Conservation (phyloP, 2,797 vertebrate species). For the Eurystomus glaucurus region DNA sequence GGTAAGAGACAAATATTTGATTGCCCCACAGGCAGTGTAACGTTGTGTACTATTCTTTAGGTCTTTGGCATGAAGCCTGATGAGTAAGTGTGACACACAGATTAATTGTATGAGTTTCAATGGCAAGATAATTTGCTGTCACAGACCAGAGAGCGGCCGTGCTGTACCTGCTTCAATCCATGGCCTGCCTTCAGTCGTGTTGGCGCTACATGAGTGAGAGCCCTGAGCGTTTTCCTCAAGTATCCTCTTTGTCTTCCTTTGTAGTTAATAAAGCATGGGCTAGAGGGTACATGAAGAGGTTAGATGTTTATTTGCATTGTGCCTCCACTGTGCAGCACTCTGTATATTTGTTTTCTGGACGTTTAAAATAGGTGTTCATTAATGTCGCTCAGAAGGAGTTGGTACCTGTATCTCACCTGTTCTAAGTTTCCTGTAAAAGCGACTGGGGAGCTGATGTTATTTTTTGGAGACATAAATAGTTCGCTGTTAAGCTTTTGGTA, state of each 20-base stretch:
- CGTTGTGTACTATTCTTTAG: background rate
- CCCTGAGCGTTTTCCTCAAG: background rate
- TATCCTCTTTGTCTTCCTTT: background rate
- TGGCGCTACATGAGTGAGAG: fast-evolving
- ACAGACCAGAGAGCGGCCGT: background rate
- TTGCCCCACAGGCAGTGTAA: background rate
- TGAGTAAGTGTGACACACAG: background rate
- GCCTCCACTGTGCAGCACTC: background rate
- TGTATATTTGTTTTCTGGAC: background rate
- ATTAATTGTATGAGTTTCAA: background rate
- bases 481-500: background rate
- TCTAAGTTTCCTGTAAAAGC: background rate
- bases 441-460: background rate
- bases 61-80: background rate
- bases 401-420: background rate
- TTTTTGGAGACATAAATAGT: background rate
- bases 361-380: background rate
- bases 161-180: background rate
- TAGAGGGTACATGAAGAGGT: background rate
- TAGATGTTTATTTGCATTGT: background rate
- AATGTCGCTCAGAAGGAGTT: fast-evolving
- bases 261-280: background rate
- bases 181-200: background rate
- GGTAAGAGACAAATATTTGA: background rate
- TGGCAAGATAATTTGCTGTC: background rate